A percentile compares a stretch with the other conserved stretches of the same genome.
Evolutionary conservation across 2,888 invertebrate species (phyloP).

Genomic region (Tridacna crocea): DNA sequence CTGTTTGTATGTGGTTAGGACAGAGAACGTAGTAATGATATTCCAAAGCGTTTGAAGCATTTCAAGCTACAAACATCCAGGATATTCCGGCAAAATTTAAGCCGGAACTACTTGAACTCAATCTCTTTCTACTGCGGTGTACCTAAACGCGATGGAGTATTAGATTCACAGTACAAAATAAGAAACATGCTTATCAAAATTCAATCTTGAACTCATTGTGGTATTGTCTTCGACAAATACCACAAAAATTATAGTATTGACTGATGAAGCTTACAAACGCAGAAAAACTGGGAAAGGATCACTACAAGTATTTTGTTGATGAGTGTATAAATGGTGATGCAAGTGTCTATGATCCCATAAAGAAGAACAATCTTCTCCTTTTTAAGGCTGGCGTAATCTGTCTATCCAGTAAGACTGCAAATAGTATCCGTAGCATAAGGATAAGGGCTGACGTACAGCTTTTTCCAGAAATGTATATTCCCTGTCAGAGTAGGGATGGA

Average conservation of each 20-base stretch:
- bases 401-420: neutral
- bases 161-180: no score
- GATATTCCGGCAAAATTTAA: no score
- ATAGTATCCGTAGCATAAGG: neutral
- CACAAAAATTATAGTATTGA: neutral
- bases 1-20: no score
- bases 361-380: slow-evolving; percentile 8
- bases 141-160: no score
- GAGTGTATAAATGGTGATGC: slow-evolving; percentile 9
- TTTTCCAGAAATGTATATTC: slow-evolving; percentile 14
- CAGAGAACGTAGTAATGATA: no score
- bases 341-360: slow-evolving; percentile 13
- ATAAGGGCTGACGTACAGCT: slow-evolving; percentile 14
- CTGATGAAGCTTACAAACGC: neutral
- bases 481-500: slow-evolving; percentile 4
- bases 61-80: no score
- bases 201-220: no score
- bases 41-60: no score
- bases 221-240: no score
- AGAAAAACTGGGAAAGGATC: slow-evolving; percentile 6
- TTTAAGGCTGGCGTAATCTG: neutral
- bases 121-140: no score
- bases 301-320: slow-evolving; percentile 24
- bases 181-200: no score
- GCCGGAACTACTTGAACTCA: no score